phyloP scores from a whole-genome alignment of 2,113 vertebrate genomes.

The Pseudonaja textilis region DNA sequence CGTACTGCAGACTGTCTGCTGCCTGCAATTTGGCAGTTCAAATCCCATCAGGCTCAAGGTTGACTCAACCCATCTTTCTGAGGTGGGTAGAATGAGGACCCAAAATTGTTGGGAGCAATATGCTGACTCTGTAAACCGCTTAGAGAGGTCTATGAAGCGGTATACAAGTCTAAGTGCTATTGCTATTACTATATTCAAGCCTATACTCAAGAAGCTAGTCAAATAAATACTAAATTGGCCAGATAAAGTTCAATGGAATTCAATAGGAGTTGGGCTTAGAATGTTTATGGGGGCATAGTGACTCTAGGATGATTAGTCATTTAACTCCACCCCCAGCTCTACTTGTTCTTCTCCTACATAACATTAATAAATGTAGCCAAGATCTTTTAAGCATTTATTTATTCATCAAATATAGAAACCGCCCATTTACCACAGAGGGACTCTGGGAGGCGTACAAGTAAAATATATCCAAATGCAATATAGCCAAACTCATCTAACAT shows the following conservation, averaged over 20 bases:
- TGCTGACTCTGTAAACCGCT: too few relatives aligned
- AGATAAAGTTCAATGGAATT: not conserved
- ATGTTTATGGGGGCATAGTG: not conserved
- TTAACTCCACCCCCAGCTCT: not conserved
- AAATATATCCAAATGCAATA: not conserved
- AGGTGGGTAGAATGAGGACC: too few relatives aligned
- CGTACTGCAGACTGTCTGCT: too few relatives aligned
- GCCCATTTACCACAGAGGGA: not conserved
- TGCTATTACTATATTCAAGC: not conserved
- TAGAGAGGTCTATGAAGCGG: too few relatives aligned
- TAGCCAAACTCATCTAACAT: not conserved
- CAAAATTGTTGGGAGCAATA: too few relatives aligned
- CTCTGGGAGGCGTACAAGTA: not conserved
- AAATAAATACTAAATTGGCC: not conserved
- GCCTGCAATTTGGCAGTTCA: too few relatives aligned
- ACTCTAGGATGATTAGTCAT: not conserved
- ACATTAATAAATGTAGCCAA: not conserved
- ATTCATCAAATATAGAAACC: not conserved
- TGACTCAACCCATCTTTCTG: too few relatives aligned
- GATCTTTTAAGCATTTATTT: not conserved
- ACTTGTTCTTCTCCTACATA: not conserved
- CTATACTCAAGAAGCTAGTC: not conserved
- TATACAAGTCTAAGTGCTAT: too few relatives aligned
- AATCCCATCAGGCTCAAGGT: too few relatives aligned
- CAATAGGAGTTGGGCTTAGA: not conserved